Evolutionary conservation across 2,888 invertebrate species (phyloP).

Genomic region (Micoletzkya japonica): DNA sequence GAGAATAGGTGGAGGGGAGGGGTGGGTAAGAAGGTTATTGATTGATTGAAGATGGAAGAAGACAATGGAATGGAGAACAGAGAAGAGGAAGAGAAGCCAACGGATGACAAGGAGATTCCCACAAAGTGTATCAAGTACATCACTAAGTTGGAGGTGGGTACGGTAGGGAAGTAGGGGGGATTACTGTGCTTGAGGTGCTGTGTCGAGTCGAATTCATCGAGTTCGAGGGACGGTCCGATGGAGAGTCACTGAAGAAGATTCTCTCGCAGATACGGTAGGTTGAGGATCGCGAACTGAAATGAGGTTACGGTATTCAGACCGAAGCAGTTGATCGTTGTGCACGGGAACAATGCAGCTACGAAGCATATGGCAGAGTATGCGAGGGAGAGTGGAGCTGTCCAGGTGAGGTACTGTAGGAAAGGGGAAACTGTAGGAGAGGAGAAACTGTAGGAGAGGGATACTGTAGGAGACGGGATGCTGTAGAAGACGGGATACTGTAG

Average conservation of each 20-base stretch:
- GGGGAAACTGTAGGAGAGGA: background rate
- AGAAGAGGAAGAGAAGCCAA: background rate
- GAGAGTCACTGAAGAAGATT: slow-evolving; percentile 75
- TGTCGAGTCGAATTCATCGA: slow-evolving; percentile 78
- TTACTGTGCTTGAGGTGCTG: slow-evolving; percentile 38
- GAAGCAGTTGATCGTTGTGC: slow-evolving; percentile 78
- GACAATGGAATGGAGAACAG: too few species aligned
- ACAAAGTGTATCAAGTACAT: slow-evolving; percentile 61
- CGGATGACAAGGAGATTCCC: slow-evolving; percentile 49
- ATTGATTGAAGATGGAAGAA: too few species aligned
- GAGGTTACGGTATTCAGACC: slow-evolving; percentile 72
- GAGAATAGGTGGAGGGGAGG: too few species aligned
- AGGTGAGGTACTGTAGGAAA: slow-evolving; percentile 25
- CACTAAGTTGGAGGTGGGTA: slow-evolving; percentile 52
- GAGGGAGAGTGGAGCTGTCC: slow-evolving; percentile 42
- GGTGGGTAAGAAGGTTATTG: too few species aligned
- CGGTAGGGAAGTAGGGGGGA: background rate
- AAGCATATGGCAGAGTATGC: slow-evolving; percentile 71
- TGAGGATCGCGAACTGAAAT: background rate
- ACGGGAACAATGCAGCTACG: slow-evolving; percentile 76
- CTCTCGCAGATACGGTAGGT: slow-evolving; percentile 66
- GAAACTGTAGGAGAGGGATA: background rate
- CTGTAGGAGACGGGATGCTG: too few species aligned
- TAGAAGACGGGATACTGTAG: too few species aligned
- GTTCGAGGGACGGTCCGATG: slow-evolving; percentile 83